phyloP scores from a whole-genome alignment of 2,113 vertebrate species.

The Cervus canadensis region DNA sequence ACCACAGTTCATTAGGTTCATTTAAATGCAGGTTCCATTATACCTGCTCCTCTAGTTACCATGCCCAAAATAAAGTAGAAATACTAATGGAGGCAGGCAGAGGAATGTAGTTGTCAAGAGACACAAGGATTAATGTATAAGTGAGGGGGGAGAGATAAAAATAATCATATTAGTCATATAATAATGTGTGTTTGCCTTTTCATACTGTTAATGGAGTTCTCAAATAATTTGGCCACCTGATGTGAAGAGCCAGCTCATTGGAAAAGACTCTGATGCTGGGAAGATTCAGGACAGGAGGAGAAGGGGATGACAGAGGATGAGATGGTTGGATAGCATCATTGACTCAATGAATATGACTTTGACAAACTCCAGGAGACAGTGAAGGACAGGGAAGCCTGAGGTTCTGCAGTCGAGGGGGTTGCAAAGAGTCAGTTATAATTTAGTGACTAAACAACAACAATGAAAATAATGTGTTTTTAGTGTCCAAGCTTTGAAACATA shows the following conservation, averaged over 20 bases:
- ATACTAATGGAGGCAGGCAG: background rate
- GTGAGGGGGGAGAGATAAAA: background rate
- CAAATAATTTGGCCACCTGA: background rate
- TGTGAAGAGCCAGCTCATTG: accelerated
- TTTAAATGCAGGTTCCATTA: background rate
- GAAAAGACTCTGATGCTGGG: background rate
- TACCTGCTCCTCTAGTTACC: background rate
- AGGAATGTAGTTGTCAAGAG: background rate
- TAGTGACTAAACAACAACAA: background rate
- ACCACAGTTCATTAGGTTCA: too few species aligned
- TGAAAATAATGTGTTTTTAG: background rate
- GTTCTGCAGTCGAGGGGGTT: background rate
- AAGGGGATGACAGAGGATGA: background rate
- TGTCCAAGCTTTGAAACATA: background rate
- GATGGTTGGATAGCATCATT: background rate
- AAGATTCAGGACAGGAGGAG: background rate
- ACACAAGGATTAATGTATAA: background rate
- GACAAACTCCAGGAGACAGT: background rate
- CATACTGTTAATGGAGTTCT: background rate
- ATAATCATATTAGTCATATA: background rate
- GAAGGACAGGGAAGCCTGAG: background rate
- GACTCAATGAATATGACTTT: background rate
- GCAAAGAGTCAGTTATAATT: background rate
- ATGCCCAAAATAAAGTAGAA: background rate
- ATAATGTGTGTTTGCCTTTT: background rate